phyloP scores from a whole-genome alignment of 2,113 vertebrate species.

The Anguilla japonica region DNA sequence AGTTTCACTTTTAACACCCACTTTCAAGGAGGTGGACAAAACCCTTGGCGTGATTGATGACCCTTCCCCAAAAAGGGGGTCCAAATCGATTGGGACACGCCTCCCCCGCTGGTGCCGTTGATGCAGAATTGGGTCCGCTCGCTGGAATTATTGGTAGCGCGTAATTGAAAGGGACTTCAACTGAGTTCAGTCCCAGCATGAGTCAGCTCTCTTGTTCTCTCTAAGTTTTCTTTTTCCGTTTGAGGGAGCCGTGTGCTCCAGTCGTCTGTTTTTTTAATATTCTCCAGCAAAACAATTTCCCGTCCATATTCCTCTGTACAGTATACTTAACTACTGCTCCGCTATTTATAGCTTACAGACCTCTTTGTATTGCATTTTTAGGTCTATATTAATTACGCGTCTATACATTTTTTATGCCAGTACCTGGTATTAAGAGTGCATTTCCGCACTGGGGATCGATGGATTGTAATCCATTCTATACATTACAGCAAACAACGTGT shows the following conservation, averaged over 20 bases:
- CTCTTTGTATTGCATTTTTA: too few species aligned
- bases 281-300: background rate
- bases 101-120: background rate
- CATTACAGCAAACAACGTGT: background rate
- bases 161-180: background rate
- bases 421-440: too few species aligned
- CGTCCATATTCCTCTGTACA: too few species aligned
- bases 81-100: background rate
- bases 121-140: background rate
- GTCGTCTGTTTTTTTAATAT: background rate
- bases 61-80: background rate
- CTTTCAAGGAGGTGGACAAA: background rate
- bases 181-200: background rate
- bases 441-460: too few species aligned
- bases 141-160: background rate
- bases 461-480: too few species aligned
- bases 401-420: too few species aligned
- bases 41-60: background rate
- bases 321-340: too few species aligned
- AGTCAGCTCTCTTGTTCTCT: background rate
- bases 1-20: background rate
- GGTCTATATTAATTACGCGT: too few species aligned
- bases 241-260: background rate
- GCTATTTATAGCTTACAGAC: too few species aligned
- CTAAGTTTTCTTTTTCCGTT: background rate